A percentile compares a stretch with the other conserved stretches of the same genome.
phyloP scores from a whole-genome alignment of 1,140 invertebrate genomes.

The Pararge aegeria region DNA sequence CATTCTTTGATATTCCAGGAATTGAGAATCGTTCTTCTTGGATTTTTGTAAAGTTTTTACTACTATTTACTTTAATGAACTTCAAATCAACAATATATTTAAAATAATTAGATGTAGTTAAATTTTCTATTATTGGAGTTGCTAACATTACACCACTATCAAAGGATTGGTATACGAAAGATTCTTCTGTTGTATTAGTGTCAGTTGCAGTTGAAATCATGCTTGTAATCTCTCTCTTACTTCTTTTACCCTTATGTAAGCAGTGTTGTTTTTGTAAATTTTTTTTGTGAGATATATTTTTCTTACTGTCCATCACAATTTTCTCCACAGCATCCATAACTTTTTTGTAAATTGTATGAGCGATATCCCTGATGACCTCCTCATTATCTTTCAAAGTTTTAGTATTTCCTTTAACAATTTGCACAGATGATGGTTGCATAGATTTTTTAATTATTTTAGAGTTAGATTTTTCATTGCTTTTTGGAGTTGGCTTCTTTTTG shows the following conservation, averaged over 20 bases:
- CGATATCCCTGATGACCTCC: conserved; percentile 28
- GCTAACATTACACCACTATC: background rate
- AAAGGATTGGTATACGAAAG: background rate
- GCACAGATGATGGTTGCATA: conserved; percentile 15
- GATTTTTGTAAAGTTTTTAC: background rate
- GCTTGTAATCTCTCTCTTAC: background rate
- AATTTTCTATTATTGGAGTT: conserved; percentile 4
- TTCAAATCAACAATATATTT: conserved; percentile 8
- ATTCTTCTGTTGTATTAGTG: background rate
- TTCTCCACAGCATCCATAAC: conserved; percentile 42
- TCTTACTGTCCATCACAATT: conserved; percentile 38
- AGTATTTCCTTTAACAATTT: conserved; percentile 17
- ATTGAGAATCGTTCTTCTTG: background rate
- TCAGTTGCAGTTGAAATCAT: background rate
- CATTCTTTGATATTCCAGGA: background rate
- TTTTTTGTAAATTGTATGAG: conserved; percentile 40
- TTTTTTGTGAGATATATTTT: conserved; percentile 22
- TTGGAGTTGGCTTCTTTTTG: conserved; percentile 16
- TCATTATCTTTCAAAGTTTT: conserved; percentile 20
- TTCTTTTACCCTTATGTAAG: background rate
- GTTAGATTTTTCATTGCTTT: conserved; percentile 18
- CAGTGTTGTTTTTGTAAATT: background rate
- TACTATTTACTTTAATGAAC: background rate
- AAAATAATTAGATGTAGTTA: conserved; percentile 7
- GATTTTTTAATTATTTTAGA: conserved; percentile 29